Base-by-base conservation (phyloP, 2,113 vertebrate species). In the Menura novaehollandiae region DNA sequence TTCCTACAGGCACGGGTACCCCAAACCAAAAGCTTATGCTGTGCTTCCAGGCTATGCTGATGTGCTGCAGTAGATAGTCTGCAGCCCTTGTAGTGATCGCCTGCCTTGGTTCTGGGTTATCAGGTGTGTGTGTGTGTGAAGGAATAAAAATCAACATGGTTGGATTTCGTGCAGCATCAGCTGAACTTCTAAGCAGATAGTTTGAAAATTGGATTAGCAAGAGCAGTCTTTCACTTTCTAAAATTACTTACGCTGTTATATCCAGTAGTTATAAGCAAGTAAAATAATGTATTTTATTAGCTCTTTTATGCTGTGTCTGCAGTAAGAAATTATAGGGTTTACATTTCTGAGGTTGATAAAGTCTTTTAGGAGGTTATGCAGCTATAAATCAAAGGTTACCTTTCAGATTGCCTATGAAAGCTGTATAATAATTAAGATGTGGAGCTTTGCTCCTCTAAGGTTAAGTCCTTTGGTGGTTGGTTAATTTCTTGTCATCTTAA, bases 331-430 rank as follows among this genome's bases (percentile, higher is more conserved):
- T 81, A 91, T 2, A 79, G 21, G 41, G 11, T 51, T 95, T 97
- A 72, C 84, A 75, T 95, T 95, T 88, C 84, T 88, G 93, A 80
- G 76, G 84, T 79, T 93, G 91, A 77, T 83, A 28, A 56, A 58
- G 33, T 91, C 84, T 89, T 92, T 35, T 33, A 56, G 60, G 81
- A 89, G 59, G 49, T 97, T 92, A 80, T 67, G 59, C 41, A 75
- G 18, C 85, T 81, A 26, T 95, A 96, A 97, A 95, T 94, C 97
- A 97, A 96, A 98, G 96, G 94, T 94, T 93, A 49, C 35, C 19
- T 98, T 89, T 96, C 79, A 80, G 64, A 69, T 88, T 94, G 88
- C 84, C 67, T 23, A 1, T 79, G 94, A 69, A 64, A 94, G 58
- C 79, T 44, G 33, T 88, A 43, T 92, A 60, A 55, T 93, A 91